These are phyloP conservation scores for Hemibagrus guttatus DNA, from an alignment of 2,797 vertebrate genomes.

Conservation along the genomic window DNA sequence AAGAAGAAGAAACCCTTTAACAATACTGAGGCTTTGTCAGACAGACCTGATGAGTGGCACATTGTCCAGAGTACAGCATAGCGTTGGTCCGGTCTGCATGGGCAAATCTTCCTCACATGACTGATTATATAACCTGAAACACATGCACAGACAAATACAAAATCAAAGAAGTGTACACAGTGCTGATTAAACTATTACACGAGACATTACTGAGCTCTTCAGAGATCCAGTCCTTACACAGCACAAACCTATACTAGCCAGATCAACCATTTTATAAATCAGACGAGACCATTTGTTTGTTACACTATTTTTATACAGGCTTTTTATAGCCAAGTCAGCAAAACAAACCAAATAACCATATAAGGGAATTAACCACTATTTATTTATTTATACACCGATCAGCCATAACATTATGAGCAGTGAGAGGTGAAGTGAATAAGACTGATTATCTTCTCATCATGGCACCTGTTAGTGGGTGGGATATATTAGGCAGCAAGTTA, in stretches of 20 bases:
- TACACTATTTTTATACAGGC: not conserved
- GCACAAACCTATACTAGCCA: not conserved
- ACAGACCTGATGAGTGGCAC: conserved; percentile 75
- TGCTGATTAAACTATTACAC: not conserved
- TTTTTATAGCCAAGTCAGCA: not conserved
- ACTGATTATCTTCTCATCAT: no score
- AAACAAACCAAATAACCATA: not conserved
- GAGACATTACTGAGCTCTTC: not conserved
- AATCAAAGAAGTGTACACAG: conserved; percentile 6
- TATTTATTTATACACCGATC: no score
- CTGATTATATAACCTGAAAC: conserved; percentile 75
- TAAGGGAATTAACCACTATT: no score
- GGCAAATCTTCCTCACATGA: conserved; percentile 63
- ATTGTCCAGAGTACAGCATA: conserved; percentile 73
- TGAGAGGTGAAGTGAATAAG: no score
- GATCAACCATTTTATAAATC: conserved; percentile 14
- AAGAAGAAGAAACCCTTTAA: not conserved
- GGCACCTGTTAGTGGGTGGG: no score
- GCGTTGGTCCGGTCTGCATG: conserved; percentile 52
- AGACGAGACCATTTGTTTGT: conserved; percentile 9
- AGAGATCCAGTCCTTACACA: not conserved
- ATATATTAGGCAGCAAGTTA: no score
- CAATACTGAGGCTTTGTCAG: not conserved
- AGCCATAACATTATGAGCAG: no score
- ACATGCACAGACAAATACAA: conserved; percentile 31